Base-by-base conservation (phyloP, 1,140 invertebrate genomes). In the Cotesia vestalis region DNA sequence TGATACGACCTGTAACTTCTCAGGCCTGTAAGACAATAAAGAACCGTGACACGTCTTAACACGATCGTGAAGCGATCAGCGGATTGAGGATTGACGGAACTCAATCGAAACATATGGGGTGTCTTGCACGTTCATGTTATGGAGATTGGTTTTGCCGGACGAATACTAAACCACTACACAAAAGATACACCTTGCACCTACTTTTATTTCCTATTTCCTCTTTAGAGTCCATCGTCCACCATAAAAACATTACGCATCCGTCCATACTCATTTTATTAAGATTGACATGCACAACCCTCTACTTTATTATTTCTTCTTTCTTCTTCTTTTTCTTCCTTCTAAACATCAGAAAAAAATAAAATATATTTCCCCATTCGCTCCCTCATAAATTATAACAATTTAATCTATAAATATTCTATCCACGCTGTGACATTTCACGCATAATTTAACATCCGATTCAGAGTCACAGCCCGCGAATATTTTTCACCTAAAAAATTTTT, bases 351-450 rank as follows among this genome's bases (percentile, higher is more conserved):
- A 27, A 27, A 27, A 55, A 51, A 27, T 40, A 35, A 11, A 60
- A 70, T 51, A 40, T n/a, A 6, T 11, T 60, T 34, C 34, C n/a
- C 57, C 55, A 6, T 11, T 60, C 53, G 12, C n/a, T 36, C 55
- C 17, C 34, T 6, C 6, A 57, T 27, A 20, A 27, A 46, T 55
- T 12, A 55, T 55, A 14, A 14, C 17, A 55, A 14, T 55, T 55
- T 55, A 75, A 76, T 71, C 73, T 74, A 81, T 63, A 74, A 81
- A 82, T 84, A 85, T 85, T 83, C 83, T 73, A 82, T 75, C 78
- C 83, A 81, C 81, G 81, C 68, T 76, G 76, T 72, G 78, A 70
- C 71, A 84, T 86, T 86, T 86, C 84, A 86, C 82, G 84, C 82
- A 78, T 84, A 85, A 86, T 86, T 86, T 86, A 77, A 79, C 77